phyloP scores from a whole-genome alignment of 2,888 invertebrate genomes.

The Fissipunctia ypsillon region DNA sequence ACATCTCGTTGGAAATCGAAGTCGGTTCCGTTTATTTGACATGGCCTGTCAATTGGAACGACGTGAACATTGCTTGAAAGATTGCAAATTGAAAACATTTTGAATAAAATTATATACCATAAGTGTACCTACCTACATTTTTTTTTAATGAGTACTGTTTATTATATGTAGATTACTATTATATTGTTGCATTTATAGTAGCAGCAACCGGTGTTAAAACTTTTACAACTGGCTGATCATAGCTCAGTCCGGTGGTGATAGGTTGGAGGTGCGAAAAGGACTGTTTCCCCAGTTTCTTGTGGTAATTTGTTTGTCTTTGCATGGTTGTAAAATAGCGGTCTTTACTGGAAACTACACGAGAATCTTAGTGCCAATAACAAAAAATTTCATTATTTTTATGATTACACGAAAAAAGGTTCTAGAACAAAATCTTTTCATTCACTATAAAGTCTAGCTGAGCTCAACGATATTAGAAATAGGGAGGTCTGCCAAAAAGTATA shows the following conservation, averaged over 20 bases:
- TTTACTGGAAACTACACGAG: not conserved
- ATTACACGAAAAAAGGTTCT: conserved; percentile 18
- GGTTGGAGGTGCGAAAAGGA: not conserved
- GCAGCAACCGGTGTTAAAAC: not conserved
- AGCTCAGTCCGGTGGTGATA: not conserved
- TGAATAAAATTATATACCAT: not conserved
- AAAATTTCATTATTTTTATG: not conserved
- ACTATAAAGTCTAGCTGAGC: conserved; percentile 23
- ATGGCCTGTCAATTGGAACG: conserved; percentile 66
- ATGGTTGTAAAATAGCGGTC: not conserved
- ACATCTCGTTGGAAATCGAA: conserved; percentile 26
- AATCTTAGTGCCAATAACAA: not conserved
- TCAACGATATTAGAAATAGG: conserved; percentile 44
- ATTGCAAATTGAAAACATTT: conserved; percentile 45
- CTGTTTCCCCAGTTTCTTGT: not conserved
- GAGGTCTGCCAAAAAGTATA: conserved; percentile 60
- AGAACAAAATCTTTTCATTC: conserved; percentile 15
- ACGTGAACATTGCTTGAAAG: conserved; percentile 55
- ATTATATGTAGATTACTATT: not conserved
- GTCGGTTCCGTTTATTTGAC: conserved; percentile 63
- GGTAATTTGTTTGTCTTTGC: not conserved
- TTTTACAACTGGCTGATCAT: not conserved
- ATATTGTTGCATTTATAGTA: not conserved
- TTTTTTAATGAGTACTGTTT: not conserved
- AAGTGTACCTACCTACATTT: not conserved